A percentile compares a stretch with the other conserved stretches of the same genome.
These are phyloP conservation scores for Accipiter virgatus DNA, from an alignment of 2,113 vertebrate genomes.

Conservation along the genomic window DNA sequence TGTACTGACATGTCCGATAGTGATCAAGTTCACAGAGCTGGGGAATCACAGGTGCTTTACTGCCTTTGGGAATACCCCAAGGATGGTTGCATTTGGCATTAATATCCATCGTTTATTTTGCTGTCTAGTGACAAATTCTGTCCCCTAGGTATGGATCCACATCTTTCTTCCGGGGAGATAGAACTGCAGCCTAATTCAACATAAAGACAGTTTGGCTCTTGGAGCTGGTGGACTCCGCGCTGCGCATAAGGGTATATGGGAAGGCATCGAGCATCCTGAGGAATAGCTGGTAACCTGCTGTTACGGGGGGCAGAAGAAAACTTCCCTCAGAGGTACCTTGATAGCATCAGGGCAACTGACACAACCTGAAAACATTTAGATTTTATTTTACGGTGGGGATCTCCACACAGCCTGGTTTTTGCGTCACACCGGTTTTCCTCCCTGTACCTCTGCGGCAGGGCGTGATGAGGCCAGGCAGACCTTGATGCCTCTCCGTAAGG, in stretches of 20 bases:
- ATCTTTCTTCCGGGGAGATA: not conserved
- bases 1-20: accelerated
- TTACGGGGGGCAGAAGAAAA: not conserved
- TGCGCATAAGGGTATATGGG: accelerated
- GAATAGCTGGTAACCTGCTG: not conserved
- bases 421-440: not conserved
- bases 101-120: not conserved
- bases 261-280: not conserved
- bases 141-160: not conserved
- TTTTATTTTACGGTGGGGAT: not conserved
- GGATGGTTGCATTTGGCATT: not conserved
- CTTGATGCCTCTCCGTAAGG: not conserved
- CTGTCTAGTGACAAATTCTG: not conserved
- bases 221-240: accelerated
- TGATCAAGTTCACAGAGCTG: not conserved
- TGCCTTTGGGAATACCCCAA: not conserved
- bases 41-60: not conserved
- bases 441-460: too few relatives aligned
- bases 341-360: not conserved
- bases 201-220: not conserved
- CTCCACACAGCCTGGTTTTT: not conserved
- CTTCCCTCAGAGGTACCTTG: not conserved
- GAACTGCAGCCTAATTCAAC: not conserved
- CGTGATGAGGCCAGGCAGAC: not conserved
- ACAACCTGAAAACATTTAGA: not conserved